Percentiles rank a stretch among this genome's conserved stretches.
These are phyloP conservation scores for Cecidostiba fungosa DNA, from an alignment of 2,888 invertebrate genomes.

Conservation along the genomic window DNA sequence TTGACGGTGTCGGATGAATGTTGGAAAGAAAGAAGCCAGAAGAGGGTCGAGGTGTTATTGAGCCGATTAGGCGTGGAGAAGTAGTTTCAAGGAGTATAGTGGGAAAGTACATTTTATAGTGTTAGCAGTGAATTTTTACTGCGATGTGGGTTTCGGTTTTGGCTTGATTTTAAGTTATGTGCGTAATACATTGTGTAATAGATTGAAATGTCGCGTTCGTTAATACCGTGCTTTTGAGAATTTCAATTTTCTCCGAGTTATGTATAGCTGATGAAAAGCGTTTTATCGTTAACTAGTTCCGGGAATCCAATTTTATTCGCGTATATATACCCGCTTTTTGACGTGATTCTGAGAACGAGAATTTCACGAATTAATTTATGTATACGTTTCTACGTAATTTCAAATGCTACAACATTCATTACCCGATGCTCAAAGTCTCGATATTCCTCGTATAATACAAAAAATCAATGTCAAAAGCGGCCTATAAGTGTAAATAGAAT, in stretches of 20 bases:
- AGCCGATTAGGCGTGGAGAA: conserved; percentile 24
- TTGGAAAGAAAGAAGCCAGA: not conserved
- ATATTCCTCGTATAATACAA: not conserved
- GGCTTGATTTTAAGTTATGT: not conserved
- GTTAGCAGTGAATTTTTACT: not conserved
- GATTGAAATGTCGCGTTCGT: not conserved
- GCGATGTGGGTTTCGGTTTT: not conserved
- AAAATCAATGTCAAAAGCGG: not conserved
- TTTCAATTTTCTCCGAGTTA: no score
- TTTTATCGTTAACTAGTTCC: no score
- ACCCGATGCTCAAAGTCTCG: no score
- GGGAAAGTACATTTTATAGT: not conserved
- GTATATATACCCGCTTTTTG: no score
- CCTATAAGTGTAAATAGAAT: conserved; percentile 28
- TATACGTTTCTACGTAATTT: no score
- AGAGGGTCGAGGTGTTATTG: conserved; percentile 37
- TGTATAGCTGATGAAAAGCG: no score
- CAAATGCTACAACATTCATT: no score
- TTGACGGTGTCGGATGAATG: conserved; percentile 22
- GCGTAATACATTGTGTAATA: no score
- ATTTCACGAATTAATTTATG: no score
- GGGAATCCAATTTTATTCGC: no score
- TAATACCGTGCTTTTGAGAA: not conserved
- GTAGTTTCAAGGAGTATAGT: not conserved
- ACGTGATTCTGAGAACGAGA: no score